Conservation (phyloP, 2,113 vertebrate species). For the Melierax canorus region DNA sequence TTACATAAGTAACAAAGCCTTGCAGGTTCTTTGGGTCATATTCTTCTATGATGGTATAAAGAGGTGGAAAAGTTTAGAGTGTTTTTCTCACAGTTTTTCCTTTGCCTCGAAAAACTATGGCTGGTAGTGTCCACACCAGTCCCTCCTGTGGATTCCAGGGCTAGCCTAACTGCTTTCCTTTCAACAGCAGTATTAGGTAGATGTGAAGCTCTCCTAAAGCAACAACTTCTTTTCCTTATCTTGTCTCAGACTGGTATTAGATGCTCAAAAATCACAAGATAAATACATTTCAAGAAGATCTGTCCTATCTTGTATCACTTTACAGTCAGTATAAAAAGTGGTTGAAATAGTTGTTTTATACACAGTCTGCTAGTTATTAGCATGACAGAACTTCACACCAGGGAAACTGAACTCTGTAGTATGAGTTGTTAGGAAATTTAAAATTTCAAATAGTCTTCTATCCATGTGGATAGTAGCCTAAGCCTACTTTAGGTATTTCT, state of each 20-base stretch:
- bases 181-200: background rate
- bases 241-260: background rate
- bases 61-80: background rate
- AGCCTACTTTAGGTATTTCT: background rate
- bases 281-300: background rate
- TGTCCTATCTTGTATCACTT: background rate
- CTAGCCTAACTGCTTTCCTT: background rate
- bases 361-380: background rate
- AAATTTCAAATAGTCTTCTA: background rate
- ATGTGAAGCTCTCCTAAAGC: background rate
- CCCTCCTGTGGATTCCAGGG: background rate
- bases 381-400: background rate
- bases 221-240: background rate
- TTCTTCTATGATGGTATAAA: background rate
- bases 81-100: background rate
- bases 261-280: background rate
- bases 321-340: background rate
- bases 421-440: background rate
- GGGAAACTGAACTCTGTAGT: background rate
- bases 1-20: background rate
- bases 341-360: background rate
- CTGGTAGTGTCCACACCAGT: background rate
- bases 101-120: background rate
- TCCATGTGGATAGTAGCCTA: background rate
- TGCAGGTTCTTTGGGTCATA: background rate